These are phyloP conservation scores for Callosobruchus maculatus DNA, from an alignment of 2,888 invertebrate species.

Conservation along the genomic window DNA sequence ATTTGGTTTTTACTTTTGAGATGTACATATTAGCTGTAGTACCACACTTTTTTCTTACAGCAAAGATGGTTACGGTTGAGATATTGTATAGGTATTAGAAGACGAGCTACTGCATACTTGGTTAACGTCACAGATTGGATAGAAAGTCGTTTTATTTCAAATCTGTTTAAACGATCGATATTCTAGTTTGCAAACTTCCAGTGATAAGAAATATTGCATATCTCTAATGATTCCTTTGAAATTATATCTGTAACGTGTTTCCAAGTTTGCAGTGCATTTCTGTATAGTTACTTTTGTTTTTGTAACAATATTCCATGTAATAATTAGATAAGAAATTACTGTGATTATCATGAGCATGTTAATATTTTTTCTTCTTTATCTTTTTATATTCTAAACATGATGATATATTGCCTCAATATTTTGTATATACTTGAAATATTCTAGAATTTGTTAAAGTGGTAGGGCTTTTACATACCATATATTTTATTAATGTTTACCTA, in stretches of 20 bases:
- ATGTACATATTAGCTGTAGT: not conserved
- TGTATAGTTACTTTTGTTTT: not conserved
- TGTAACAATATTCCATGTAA: not conserved
- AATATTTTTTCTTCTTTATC: not conserved
- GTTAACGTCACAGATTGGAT: too few species aligned
- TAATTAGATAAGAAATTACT: not conserved
- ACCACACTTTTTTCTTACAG: not conserved
- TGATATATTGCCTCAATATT: not conserved
- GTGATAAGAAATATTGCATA: too few species aligned
- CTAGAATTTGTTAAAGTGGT: not conserved
- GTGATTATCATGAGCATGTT: not conserved
- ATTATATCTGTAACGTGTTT: not conserved
- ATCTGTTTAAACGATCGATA: too few species aligned
- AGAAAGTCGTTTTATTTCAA: too few species aligned
- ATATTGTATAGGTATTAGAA: not conserved
- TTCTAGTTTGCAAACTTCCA: too few species aligned
- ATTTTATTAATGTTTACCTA: not conserved
- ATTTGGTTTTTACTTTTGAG: not conserved
- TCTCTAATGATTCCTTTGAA: too few species aligned
- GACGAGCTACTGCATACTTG: not conserved
- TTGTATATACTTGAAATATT: not conserved
- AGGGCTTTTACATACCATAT: not conserved
- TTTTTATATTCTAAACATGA: not conserved
- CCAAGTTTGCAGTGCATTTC: not conserved
- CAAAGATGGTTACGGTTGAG: slow-evolving; percentile 1